Evolutionary conservation across 1,140 invertebrate species (phyloP).

Genomic region (Stegodyphus mimosarum): DNA sequence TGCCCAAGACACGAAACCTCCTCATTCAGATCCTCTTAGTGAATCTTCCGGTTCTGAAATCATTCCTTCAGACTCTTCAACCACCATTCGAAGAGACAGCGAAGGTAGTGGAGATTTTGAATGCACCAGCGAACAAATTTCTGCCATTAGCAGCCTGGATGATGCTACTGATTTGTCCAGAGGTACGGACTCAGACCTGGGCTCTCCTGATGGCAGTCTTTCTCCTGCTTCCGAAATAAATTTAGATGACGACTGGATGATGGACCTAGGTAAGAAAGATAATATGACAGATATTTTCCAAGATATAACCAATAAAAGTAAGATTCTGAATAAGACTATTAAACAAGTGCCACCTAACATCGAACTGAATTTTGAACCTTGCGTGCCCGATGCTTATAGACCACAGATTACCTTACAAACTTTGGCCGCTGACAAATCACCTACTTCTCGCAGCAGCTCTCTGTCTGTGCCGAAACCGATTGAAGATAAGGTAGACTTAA

Average conservation of each 20-base stretch:
- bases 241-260: conserved; percentile 39
- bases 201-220: conserved; percentile 41
- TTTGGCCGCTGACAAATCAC: conserved; percentile 20
- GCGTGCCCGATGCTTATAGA: conserved; percentile 3
- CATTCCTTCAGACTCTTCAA: conserved; percentile 55
- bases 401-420: background rate
- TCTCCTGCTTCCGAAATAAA: conserved; percentile 43
- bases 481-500: conserved; percentile 31
- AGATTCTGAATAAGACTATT: conserved; percentile 6
- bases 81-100: conserved; percentile 40
- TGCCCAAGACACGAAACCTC: background rate
- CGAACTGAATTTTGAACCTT: conserved; percentile 14
- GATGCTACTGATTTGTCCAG: conserved; percentile 22
- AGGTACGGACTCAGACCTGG: conserved; percentile 45
- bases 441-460: conserved; percentile 25
- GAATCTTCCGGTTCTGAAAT: conserved; percentile 55
- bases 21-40: conserved; percentile 28
- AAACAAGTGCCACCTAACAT: conserved; percentile 26
- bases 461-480: conserved; percentile 37
- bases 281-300: conserved; percentile 35
- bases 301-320: conserved; percentile 48
- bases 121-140: conserved; percentile 58
- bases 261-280: conserved; percentile 27
- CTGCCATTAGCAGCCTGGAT: conserved; percentile 57
- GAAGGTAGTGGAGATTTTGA: conserved; percentile 41